Evolutionary conservation across 35 echinoderm and acorn worm species (phyloP).

Genomic region (Heliocidaris tuberculata): DNA sequence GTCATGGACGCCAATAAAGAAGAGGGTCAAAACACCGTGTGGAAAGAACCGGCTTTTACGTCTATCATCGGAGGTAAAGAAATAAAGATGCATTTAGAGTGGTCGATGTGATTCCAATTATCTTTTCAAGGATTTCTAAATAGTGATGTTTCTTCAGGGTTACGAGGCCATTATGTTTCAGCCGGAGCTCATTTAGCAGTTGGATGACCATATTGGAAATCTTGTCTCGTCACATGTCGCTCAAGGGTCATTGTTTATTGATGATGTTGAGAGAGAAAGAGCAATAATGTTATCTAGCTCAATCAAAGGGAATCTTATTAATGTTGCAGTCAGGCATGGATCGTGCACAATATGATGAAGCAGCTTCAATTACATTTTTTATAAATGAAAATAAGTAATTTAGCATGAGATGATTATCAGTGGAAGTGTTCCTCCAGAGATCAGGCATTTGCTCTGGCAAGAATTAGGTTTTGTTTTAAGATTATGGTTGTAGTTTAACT

Average conservation of each 20-base stretch:
- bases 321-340: not conserved
- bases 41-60: slow-evolving; percentile 30
- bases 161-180: not conserved
- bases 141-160: not conserved
- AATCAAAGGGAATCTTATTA: not conserved
- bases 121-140: not conserved
- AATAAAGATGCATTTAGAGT: not conserved
- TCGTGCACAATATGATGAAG: not conserved
- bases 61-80: slow-evolving; percentile 33
- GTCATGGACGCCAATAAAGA: slow-evolving; percentile 34
- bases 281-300: not conserved
- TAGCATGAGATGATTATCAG: not conserved
- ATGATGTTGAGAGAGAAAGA: not conserved
- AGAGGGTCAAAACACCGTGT: not conserved
- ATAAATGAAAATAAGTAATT: not conserved
- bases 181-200: not conserved
- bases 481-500: too few species aligned
- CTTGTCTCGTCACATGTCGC: not conserved
- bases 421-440: too few species aligned
- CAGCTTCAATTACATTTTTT: too few species aligned
- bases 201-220: not conserved
- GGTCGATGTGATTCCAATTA: not conserved
- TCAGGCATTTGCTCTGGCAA: too few species aligned
- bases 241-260: not conserved
- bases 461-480: too few species aligned